Conservation (phyloP, 2,797 vertebrate genomes). For the Selene dorsalis region DNA sequence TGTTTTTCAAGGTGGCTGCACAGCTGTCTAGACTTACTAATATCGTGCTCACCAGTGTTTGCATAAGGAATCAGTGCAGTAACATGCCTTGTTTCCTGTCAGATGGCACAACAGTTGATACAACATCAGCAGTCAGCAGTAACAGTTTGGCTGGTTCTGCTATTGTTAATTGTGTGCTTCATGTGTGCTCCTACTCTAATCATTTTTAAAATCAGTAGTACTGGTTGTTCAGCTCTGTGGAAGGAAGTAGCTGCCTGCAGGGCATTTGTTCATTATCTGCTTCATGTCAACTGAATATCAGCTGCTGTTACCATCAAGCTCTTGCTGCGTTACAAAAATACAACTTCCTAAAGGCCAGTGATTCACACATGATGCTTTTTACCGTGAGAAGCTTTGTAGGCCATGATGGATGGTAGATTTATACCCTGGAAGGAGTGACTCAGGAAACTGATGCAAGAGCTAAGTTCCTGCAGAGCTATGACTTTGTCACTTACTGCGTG, state of each 20-base stretch:
- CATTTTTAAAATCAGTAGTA: constrained; percentile 15
- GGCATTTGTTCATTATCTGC: constrained; percentile 11
- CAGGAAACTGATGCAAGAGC: constrained; percentile 78
- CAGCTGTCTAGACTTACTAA: constrained; percentile 20
- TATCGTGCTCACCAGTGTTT: constrained; percentile 34
- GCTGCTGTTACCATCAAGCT: neutral
- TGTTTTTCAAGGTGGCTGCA: constrained; percentile 11
- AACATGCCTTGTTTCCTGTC: constrained; percentile 36
- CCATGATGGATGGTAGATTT: neutral
- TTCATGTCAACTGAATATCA: constrained; percentile 1
- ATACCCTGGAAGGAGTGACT: constrained; percentile 3
- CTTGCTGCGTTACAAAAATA: neutral
- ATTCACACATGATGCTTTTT: neutral
- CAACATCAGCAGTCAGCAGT: neutral
- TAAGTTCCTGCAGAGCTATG: constrained; percentile 35
- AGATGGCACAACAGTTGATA: constrained; percentile 35
- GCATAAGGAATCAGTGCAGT: constrained; percentile 23
- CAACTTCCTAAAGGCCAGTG: neutral
- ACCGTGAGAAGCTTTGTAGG: neutral
- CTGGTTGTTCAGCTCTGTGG: constrained; percentile 14
- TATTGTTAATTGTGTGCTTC: neutral
- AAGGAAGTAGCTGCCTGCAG: constrained; percentile 54
- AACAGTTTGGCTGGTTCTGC: neutral
- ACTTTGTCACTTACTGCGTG: neutral
- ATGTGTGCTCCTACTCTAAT: constrained; percentile 12